phyloP scores from a whole-genome alignment of 53 echinoderm and acorn worm species.

The Paelopatides confundens region DNA sequence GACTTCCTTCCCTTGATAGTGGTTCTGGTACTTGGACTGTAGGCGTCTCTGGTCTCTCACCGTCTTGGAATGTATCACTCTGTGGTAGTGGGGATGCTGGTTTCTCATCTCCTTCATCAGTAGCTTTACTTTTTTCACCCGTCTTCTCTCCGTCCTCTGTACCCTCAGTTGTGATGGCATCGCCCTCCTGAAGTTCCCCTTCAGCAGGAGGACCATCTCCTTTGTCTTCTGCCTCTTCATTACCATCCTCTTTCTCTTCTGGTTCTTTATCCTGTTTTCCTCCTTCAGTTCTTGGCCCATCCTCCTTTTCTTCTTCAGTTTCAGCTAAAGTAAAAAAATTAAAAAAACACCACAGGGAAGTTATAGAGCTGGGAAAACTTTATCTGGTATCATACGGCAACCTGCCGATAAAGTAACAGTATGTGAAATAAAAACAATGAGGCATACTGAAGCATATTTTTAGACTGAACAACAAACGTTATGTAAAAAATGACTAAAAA shows the following conservation, averaged over 20 bases:
- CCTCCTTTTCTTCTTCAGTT: not conserved
- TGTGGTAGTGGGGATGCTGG: constrained; percentile 83
- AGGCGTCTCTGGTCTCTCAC: constrained; percentile 95
- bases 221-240: constrained; percentile 25
- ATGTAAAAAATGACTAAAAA: no score
- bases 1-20: constrained; percentile 94
- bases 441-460: no score
- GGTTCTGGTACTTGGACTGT: constrained; percentile 93
- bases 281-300: not conserved
- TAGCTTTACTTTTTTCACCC: not conserved
- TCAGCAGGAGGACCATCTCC: constrained; percentile 33
- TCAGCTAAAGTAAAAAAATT: no score
- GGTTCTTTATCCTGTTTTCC: constrained; percentile 24
- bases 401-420: no score
- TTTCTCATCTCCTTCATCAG: constrained; percentile 52
- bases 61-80: constrained; percentile 97
- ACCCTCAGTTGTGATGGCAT: constrained; percentile 16
- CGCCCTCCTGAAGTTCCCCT: constrained; percentile 46
- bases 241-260: constrained; percentile 24
- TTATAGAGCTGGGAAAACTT: no score
- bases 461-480: no score
- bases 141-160: constrained; percentile 10
- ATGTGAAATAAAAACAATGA: no score
- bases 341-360: no score
- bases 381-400: no score